phyloP scores from a whole-genome alignment of 2,113 vertebrate genomes.

The Syngnathus scovelli region DNA sequence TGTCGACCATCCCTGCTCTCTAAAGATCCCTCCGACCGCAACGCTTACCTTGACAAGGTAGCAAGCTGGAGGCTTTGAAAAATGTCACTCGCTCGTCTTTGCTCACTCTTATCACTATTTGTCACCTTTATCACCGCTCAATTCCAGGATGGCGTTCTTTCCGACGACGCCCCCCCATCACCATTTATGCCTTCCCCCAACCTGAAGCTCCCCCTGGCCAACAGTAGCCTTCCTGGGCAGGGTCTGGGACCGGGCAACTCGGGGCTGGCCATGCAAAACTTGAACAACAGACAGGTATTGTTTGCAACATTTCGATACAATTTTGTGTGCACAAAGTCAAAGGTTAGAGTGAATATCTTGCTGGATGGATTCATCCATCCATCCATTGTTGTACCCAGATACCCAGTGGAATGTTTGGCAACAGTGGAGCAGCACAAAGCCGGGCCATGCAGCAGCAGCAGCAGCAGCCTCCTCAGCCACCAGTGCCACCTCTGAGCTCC shows the following conservation, averaged over 20 bases:
- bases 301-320: neutral
- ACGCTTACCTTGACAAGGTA: conserved; percentile 93
- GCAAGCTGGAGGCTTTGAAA: neutral
- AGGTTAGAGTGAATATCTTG: neutral
- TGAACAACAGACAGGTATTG: conserved; percentile 97
- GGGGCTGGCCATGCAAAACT: conserved; percentile 98
- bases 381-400: conserved; percentile 66
- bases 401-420: conserved; percentile 95
- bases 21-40: conserved; percentile 97
- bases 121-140: neutral
- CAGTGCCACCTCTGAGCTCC: conserved; percentile 94
- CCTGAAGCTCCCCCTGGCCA: conserved; percentile 96
- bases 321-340: too few species aligned
- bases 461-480: conserved; percentile 78
- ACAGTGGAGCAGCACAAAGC: conserved; percentile 92
- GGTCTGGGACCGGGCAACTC: conserved; percentile 92
- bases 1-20: conserved; percentile 90
- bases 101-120: neutral
- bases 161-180: conserved; percentile 94
- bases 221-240: conserved; percentile 93
- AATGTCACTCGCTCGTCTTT: neutral
- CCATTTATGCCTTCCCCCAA: conserved; percentile 99
- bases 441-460: conserved; percentile 88
- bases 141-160: conserved; percentile 90
- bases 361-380: neutral